phyloP scores from a whole-genome alignment of 2,797 vertebrate species.

The Cossypha polioptera region DNA sequence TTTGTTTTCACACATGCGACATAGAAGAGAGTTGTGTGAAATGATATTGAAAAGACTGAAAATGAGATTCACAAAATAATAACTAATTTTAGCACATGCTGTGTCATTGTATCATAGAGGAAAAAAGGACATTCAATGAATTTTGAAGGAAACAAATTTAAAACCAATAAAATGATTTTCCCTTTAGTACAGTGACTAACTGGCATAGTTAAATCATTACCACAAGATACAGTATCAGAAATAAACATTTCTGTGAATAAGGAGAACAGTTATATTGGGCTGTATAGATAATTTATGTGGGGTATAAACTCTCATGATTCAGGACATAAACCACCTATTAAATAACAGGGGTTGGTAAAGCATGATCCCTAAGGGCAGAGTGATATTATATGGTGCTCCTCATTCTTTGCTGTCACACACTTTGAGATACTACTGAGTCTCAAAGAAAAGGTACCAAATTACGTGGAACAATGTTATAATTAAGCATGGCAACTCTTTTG shows the following conservation, averaged over 20 bases:
- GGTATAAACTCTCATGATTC: conserved; percentile 1
- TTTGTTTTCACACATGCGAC: background rate
- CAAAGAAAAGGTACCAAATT: background rate
- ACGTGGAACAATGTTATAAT: background rate
- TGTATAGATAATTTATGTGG: conserved; percentile 8
- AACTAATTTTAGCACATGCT: background rate
- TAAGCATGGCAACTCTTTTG: background rate
- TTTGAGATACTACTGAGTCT: background rate
- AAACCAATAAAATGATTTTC: background rate
- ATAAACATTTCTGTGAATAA: conserved; percentile 37
- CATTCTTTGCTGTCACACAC: background rate
- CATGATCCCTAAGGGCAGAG: background rate
- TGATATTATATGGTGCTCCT: background rate
- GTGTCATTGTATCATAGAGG: background rate
- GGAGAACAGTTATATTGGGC: background rate
- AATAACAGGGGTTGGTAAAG: background rate
- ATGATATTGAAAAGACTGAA: background rate
- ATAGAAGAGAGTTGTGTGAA: background rate
- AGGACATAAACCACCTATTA: conserved; percentile 23
- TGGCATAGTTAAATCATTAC: background rate
- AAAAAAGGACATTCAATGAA: background rate
- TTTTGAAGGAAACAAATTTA: conserved; percentile 19
- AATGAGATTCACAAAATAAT: background rate
- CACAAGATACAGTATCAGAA: background rate
- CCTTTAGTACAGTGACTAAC: background rate